phyloP scores from a whole-genome alignment of 2,113 vertebrate genomes.

The Dasyprocta punctata region DNA sequence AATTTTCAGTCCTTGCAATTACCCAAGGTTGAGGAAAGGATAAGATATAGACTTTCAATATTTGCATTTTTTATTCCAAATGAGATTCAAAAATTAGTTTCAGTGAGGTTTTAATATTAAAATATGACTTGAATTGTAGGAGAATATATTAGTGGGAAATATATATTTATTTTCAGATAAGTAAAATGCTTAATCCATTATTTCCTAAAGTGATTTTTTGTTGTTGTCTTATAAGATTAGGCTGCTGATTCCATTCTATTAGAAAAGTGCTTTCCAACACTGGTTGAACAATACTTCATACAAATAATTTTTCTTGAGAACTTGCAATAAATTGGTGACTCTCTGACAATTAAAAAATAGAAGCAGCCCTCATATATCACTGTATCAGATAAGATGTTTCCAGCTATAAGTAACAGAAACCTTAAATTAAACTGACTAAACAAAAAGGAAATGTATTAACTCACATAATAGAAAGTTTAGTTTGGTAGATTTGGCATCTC shows the following conservation, averaged over 20 bases:
- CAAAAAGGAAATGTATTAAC: slow-evolving; percentile 29
- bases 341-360: slow-evolving; percentile 75
- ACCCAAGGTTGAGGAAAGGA: slow-evolving; percentile 63
- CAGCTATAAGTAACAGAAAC: slow-evolving; percentile 62
- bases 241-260: slow-evolving; percentile 73
- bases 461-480: slow-evolving; percentile 49
- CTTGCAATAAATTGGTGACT: slow-evolving; percentile 71
- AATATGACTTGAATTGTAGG: slow-evolving; percentile 54
- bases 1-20: slow-evolving; percentile 77
- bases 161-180: slow-evolving; percentile 55
- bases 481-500: background rate
- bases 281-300: slow-evolving; percentile 67
- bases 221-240: slow-evolving; percentile 73
- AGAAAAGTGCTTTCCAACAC: slow-evolving; percentile 68
- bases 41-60: slow-evolving; percentile 63
- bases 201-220: slow-evolving; percentile 65
- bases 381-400: slow-evolving; percentile 67
- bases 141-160: slow-evolving; percentile 58
- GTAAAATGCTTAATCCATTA: slow-evolving; percentile 70
- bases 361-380: slow-evolving; percentile 57
- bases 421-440: slow-evolving; percentile 57
- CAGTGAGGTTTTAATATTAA: slow-evolving; percentile 43
- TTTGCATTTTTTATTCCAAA: slow-evolving; percentile 64
- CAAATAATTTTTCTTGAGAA: slow-evolving; percentile 70
- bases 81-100: slow-evolving; percentile 63